Conservation (phyloP, 2,797 vertebrate species). For the Sparus aurata region DNA sequence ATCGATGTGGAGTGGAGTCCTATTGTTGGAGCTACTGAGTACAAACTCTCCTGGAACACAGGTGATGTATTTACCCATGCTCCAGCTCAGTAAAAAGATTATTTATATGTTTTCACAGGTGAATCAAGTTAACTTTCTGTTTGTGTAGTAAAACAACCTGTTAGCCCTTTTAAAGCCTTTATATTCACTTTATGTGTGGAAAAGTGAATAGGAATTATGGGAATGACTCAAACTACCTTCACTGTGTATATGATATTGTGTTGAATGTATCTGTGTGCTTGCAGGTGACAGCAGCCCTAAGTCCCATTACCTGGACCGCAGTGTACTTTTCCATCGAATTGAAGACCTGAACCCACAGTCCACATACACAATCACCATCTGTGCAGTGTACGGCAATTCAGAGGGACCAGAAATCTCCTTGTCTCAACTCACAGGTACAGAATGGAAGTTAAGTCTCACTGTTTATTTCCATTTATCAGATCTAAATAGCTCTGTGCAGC, state of each 20-base stretch:
- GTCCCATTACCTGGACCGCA: conserved; percentile 84
- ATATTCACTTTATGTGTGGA: neutral
- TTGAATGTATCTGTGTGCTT: conserved; percentile 5
- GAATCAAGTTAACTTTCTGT: neutral
- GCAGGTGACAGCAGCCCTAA: conserved; percentile 77
- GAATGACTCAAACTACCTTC: neutral
- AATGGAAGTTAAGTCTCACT: neutral
- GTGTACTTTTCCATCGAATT: conserved; percentile 80
- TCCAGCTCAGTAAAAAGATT: neutral
- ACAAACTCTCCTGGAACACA: conserved; percentile 90
- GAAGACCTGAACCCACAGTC: conserved; percentile 83
- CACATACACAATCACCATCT: conserved; percentile 84
- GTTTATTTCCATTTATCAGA: conserved; percentile 21
- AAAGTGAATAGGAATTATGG: neutral
- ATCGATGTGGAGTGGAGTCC: conserved; percentile 90
- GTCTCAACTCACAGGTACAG: conserved; percentile 89
- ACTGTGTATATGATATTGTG: neutral
- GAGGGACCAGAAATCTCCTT: conserved; percentile 91
- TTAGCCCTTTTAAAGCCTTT: neutral
- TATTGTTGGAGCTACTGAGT: conserved; percentile 90
- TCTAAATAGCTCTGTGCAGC: conserved; percentile 52
- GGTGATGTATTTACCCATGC: conserved; percentile 53
- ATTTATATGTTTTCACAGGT: neutral
- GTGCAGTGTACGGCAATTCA: conserved; percentile 85
- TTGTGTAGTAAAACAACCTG: neutral